Evolutionary conservation across 2,113 vertebrate species (phyloP).

Genomic region (Illadopsis cleaveri): DNA sequence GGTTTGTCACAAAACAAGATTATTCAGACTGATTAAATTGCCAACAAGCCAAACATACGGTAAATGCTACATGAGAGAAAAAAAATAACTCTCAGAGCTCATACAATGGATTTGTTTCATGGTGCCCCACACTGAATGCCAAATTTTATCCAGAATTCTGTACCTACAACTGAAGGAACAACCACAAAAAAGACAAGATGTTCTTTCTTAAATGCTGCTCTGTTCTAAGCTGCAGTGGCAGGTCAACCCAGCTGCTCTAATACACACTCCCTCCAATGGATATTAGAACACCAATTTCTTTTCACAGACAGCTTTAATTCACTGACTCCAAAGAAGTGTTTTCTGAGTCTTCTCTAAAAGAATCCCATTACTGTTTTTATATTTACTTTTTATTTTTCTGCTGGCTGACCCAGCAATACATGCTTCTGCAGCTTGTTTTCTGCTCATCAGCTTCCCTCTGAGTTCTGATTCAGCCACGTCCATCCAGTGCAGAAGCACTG

Average conservation of each 20-base stretch:
- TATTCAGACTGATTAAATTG: slow-evolving; percentile 69
- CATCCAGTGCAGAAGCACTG: neutral
- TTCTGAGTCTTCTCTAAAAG: neutral
- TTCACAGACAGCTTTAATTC: neutral
- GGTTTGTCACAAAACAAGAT: slow-evolving; percentile 63
- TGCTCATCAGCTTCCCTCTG: neutral
- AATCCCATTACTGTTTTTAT: neutral
- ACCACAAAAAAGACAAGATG: neutral
- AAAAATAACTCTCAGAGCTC: slow-evolving; percentile 28
- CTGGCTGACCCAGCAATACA: neutral
- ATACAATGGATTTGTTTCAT: neutral
- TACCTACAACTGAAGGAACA: neutral
- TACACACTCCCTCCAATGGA: neutral
- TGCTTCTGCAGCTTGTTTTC: neutral
- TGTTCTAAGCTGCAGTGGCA: neutral
- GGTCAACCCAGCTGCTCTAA: neutral
- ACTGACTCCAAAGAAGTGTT: neutral
- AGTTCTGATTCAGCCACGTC: neutral
- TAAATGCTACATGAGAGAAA: slow-evolving; percentile 54
- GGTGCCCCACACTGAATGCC: neutral
- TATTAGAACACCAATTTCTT: neutral
- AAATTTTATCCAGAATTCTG: neutral
- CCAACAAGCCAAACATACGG: slow-evolving; percentile 54
- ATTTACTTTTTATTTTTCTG: neutral
- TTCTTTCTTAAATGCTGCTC: neutral